Conservation (phyloP, 2,888 invertebrate genomes). For the Ptychoptera contaminata region DNA sequence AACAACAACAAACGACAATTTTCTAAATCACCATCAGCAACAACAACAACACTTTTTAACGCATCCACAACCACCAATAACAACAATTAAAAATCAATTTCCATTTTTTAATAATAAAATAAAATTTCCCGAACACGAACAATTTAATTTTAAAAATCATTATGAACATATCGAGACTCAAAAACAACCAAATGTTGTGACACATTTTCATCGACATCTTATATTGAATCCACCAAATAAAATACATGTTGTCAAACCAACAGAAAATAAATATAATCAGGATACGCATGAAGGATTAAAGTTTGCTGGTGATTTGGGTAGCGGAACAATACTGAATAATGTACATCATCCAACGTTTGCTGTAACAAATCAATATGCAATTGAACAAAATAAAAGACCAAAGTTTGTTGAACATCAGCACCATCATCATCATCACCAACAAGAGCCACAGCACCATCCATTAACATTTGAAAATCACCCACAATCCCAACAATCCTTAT, state of each 20-base stretch:
- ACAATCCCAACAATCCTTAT: not conserved
- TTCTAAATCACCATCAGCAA: not conserved
- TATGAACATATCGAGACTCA: constrained; percentile 10
- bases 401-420: not conserved
- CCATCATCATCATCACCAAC: constrained; percentile 2
- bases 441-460: constrained; percentile 3
- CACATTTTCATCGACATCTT: constrained; percentile 15
- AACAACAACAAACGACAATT: no score
- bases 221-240: constrained; percentile 22
- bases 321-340: no score
- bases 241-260: constrained; percentile 8
- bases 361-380: no score
- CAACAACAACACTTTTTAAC: constrained; percentile 1
- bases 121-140: no score
- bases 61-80: constrained; percentile 1
- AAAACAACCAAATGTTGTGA: constrained; percentile 27
- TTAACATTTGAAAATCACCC: no score
- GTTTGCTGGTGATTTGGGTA: no score
- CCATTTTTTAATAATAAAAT: not conserved
- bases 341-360: no score
- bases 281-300: no score
- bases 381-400: no score
- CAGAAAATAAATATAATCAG: no score
- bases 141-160: no score
- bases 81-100: constrained; percentile 2